Evolutionary conservation across 1,140 invertebrate species (phyloP).

Genomic region (Macrocentrus cingulum): DNA sequence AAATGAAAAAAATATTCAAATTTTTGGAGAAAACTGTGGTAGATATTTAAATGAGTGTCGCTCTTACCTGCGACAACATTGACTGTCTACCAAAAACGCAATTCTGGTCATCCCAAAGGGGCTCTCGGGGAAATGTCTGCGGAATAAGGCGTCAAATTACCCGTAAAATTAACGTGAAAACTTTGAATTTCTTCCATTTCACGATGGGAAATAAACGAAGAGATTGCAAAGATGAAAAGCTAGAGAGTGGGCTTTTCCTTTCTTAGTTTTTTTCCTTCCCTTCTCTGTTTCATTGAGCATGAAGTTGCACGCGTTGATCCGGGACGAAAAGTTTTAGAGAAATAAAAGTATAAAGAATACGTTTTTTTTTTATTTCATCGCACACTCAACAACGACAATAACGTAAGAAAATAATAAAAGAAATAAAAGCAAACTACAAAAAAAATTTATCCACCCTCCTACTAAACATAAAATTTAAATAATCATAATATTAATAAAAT

Average conservation of each 20-base stretch:
- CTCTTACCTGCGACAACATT: too few species aligned
- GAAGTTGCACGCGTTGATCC: conserved; percentile 31
- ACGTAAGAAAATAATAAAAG: too few species aligned
- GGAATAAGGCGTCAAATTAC: conserved; percentile 30
- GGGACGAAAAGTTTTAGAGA: conserved; percentile 24
- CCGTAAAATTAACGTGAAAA: conserved; percentile 35
- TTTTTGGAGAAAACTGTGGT: too few species aligned
- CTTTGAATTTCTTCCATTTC: conserved; percentile 32
- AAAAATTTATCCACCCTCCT: too few species aligned
- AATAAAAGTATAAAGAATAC: conserved; percentile 18
- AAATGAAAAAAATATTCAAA: too few species aligned
- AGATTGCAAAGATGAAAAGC: conserved; percentile 14
- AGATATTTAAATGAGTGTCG: too few species aligned
- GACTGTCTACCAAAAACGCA: too few species aligned
- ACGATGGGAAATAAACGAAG: conserved; percentile 24
- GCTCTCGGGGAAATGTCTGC: conserved; percentile 1
- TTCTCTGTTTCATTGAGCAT: conserved; percentile 32
- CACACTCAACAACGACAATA: conserved; percentile 22
- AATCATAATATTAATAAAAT: too few species aligned
- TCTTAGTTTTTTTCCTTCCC: conserved; percentile 6
- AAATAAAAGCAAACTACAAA: too few species aligned
- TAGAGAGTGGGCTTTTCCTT: conserved; percentile 11
- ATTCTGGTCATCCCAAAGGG: conserved; percentile 25
- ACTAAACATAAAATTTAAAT: too few species aligned
- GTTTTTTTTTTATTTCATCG: conserved; percentile 19